phyloP scores from a whole-genome alignment of 2,888 invertebrate genomes.

The Brachypterus glaber region DNA sequence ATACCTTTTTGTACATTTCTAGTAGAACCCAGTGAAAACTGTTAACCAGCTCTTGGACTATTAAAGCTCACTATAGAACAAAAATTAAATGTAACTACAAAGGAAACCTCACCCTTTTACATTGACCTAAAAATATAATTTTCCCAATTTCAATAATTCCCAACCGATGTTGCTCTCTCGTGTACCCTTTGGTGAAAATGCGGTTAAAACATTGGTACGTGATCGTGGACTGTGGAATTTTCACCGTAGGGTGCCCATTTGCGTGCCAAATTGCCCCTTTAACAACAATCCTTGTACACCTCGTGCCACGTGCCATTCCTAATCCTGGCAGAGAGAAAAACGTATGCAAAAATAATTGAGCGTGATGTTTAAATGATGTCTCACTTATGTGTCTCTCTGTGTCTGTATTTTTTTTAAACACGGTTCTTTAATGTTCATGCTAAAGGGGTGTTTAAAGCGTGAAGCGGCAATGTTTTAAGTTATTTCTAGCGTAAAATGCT shows the following conservation, averaged over 20 bases:
- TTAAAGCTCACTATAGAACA: no score
- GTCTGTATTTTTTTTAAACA: not conserved
- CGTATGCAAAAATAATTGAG: constrained; percentile 37
- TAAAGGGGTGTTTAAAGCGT: not conserved
- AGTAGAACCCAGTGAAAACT: no score
- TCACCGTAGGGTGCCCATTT: constrained; percentile 20
- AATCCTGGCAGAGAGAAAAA: constrained; percentile 13
- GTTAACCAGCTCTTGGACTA: no score
- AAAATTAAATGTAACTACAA: no score
- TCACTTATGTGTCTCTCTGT: constrained; percentile 1
- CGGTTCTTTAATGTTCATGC: not conserved
- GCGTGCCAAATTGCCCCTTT: constrained; percentile 21
- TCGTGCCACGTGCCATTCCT: not conserved
- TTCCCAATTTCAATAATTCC: not conserved
- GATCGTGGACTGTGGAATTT: constrained; percentile 3
- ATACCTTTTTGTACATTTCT: no score
- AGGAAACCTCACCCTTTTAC: no score
- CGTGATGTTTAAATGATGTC: constrained; percentile 32
- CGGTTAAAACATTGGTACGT: constrained; percentile 1
- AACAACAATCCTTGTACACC: not conserved
- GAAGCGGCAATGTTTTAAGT: not conserved
- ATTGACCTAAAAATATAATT: not conserved
- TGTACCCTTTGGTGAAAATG: not conserved
- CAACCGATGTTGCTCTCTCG: not conserved
- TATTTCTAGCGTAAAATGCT: no score